These are phyloP conservation scores for Drosophila obscura DNA, from an alignment of 1,140 invertebrate genomes.

Conservation along the genomic window DNA sequence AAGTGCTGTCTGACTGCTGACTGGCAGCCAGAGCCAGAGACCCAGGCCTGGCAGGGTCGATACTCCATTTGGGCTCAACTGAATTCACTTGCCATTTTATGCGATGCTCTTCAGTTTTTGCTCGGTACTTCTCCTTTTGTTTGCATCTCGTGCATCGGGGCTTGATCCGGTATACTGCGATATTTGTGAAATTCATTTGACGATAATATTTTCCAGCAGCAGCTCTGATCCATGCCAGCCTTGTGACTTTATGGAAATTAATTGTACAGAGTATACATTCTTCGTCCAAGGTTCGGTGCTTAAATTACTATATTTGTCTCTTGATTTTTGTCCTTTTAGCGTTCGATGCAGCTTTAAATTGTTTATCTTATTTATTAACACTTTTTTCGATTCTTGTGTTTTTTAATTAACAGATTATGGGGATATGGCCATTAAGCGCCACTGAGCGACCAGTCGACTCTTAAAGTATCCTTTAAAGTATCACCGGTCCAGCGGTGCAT, in stretches of 20 bases:
- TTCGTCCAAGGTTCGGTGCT: neutral
- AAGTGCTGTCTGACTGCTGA: neutral
- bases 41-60: neutral
- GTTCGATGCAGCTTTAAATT: slow-evolving; percentile 38
- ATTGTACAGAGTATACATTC: neutral
- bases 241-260: neutral
- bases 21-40: no score
- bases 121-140: no score
- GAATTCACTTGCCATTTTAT: slow-evolving; percentile 6
- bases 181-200: neutral
- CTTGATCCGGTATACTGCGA: no score
- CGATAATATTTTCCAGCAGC: no score
- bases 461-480: slow-evolving; percentile 45
- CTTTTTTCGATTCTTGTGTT: slow-evolving; percentile 51
- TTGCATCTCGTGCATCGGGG: no score
- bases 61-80: neutral
- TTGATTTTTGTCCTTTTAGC: slow-evolving; percentile 53
- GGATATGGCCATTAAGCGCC: slow-evolving; percentile 47
- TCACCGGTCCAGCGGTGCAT: neutral
- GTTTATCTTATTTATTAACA: slow-evolving; percentile 59
- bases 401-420: slow-evolving; percentile 74
- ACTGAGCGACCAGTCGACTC: neutral
- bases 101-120: neutral
- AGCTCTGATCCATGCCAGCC: neutral
- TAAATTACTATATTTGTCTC: slow-evolving; percentile 29